phyloP scores from a whole-genome alignment of 2,113 vertebrate species.

The Chloropsis cyanopogon region DNA sequence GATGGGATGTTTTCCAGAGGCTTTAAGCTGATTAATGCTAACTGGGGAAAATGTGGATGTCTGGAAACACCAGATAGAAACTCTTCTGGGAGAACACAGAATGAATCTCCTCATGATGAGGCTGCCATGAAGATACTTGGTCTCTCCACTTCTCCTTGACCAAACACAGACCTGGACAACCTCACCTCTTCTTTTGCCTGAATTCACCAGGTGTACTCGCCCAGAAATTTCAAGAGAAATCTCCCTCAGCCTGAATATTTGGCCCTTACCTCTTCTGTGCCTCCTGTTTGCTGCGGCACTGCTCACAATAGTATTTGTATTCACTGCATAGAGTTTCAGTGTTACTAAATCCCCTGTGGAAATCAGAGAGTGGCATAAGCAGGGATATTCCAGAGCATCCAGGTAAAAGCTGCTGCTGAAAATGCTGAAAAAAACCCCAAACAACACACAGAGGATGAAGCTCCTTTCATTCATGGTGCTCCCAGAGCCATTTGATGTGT shows the following conservation, averaged over 20 bases:
- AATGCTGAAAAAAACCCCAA: neutral
- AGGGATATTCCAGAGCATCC: neutral
- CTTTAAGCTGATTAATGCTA: slow-evolving; percentile 22
- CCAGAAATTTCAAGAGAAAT: neutral
- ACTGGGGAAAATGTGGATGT: neutral
- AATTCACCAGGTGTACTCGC: neutral
- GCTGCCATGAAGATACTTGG: neutral
- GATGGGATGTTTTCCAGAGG: neutral
- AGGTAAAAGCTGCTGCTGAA: neutral
- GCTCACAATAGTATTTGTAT: slow-evolving; percentile 94
- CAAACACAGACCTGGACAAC: neutral
- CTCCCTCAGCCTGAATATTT: neutral
- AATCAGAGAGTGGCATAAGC: neutral
- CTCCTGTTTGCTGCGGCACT: slow-evolving; percentile 93
- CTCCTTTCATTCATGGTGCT: neutral
- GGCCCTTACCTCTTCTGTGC: slow-evolving; percentile 87
- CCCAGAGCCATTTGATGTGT: neutral
- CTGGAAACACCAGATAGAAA: slow-evolving; percentile 2
- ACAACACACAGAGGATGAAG: neutral
- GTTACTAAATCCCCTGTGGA: slow-evolving; percentile 88
- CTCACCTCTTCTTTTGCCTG: neutral
- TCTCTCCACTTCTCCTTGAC: neutral
- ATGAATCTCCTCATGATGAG: neutral
- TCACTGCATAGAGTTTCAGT: slow-evolving; percentile 93
- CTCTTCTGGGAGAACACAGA: neutral